Evolutionary conservation across 2,888 invertebrate species (phyloP), one percentile per base, ranked within the genome.

Genomic region (Lithophane socia): DNA sequence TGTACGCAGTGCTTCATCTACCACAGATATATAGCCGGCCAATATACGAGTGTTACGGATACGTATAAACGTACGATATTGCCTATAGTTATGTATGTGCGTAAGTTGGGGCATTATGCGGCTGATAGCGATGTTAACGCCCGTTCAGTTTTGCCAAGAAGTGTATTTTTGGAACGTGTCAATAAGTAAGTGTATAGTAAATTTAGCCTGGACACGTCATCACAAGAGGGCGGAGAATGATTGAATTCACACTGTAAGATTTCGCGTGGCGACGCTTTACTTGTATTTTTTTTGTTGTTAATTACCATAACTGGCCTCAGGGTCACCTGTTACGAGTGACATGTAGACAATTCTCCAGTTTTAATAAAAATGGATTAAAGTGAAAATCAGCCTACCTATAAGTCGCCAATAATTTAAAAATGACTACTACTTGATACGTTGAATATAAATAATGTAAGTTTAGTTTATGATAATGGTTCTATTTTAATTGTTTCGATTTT

Each of bases 91-190:
- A 90, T 89, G 87, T 88, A 84, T 84, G 83, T 87, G 85, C 90
- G 86, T 91, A 93, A 93, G 93, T 94, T 94, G 93, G 90, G 93
- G 93, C 92, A 95, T 95, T 93, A 95, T 94, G 94, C 94, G 94
- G 93, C 93, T 94, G 95, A 96, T 96, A 95, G 94, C 94, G 93
- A 93, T 96, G 96, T 96, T 96, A 96, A 96, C 95, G 96, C 94
- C 96, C 96, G 95, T 96, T 94, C 94, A 92, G 96, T 95, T 96
- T 96, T 96, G 96, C 96, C 96, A 96, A 96, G 96, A 95, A 91
- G 92, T 93, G 92, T 96, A 96, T 96, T 96, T 96, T 96, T 95
- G 96, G 96, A 96, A 94, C 96, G 95, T 96, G 96, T 96, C 96
- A 96, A 96, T 96, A 96, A 96, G 94, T 96, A 95, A 96, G 96